These are phyloP conservation scores for Pangasianodon gigas DNA, from an alignment of 2,113 vertebrate genomes.

Conservation along the genomic window DNA sequence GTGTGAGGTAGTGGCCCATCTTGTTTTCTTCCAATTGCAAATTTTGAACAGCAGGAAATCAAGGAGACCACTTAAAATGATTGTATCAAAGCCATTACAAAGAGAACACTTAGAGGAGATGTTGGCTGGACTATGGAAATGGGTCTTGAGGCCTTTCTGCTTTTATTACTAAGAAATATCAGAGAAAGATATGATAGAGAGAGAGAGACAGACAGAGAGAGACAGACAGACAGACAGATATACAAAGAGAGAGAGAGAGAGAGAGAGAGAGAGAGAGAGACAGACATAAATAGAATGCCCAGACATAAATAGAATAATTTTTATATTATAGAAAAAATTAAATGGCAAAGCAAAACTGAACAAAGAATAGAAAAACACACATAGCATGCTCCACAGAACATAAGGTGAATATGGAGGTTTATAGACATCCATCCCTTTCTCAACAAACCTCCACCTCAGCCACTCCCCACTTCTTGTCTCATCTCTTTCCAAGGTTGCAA, in stretches of 20 bases:
- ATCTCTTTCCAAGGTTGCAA: conserved; percentile 46
- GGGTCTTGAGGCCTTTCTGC: conserved; percentile 30
- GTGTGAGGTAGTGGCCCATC: conserved; percentile 33
- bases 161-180: conserved; percentile 43
- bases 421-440: neutral
- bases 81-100: conserved; percentile 54
- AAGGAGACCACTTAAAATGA: conserved; percentile 57
- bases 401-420: neutral
- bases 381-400: neutral
- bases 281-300: too few relatives aligned
- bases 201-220: neutral
- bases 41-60: conserved; percentile 50
- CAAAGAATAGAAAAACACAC: neutral
- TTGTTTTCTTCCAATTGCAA: conserved; percentile 37
- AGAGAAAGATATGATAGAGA: neutral
- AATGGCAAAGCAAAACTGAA: neutral
- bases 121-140: conserved; percentile 38
- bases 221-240: neutral
- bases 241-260: conserved; percentile 9
- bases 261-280: too few relatives aligned
- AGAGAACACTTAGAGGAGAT: conserved; percentile 50
- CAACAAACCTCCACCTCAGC: neutral
- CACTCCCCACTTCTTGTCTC: conserved; percentile 4
- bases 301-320: neutral
- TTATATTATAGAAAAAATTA: neutral